Conservation (phyloP, 2,113 vertebrate species). For the Oryzias celebensis region DNA sequence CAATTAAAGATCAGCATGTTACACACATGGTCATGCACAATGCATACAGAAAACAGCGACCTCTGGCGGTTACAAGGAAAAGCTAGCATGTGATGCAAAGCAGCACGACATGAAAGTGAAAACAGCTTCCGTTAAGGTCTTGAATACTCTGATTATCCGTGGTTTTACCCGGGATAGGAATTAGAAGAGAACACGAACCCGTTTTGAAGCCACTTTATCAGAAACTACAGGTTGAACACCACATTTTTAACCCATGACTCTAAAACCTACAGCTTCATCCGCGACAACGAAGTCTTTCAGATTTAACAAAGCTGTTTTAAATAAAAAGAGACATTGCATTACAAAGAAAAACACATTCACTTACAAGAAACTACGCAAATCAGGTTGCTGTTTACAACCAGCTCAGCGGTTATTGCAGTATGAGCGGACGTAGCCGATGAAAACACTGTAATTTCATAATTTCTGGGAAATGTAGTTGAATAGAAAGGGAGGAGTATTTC, state of each 20-base stretch:
- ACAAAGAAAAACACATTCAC: not conserved
- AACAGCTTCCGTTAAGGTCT: not conserved
- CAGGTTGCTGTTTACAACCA: slow-evolving; percentile 30
- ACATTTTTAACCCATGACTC: not conserved
- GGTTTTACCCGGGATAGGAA: too few relatives aligned
- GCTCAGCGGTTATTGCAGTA: slow-evolving; percentile 37
- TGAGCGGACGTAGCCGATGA: slow-evolving; percentile 9
- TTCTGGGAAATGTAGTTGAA: slow-evolving; percentile 52
- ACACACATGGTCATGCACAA: not conserved
- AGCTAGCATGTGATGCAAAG: not conserved
- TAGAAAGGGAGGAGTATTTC: rapidly evolving
- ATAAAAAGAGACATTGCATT: not conserved
- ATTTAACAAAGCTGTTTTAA: not conserved
- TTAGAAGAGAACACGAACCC: too few relatives aligned
- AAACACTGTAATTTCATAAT: slow-evolving; percentile 1
- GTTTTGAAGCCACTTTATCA: not conserved
- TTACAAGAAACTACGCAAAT: slow-evolving; percentile 18
- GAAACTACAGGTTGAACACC: not conserved
- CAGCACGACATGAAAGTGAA: slow-evolving; percentile 24
- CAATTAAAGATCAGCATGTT: not conserved
- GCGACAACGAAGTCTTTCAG: rapidly evolving
- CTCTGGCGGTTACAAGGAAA: not conserved
- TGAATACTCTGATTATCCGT: too few relatives aligned
- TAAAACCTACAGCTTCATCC: not conserved
- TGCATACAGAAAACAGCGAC: slow-evolving; percentile 13